phyloP scores from a whole-genome alignment of 2,888 invertebrate species.

The Eupithecia vulgata region DNA sequence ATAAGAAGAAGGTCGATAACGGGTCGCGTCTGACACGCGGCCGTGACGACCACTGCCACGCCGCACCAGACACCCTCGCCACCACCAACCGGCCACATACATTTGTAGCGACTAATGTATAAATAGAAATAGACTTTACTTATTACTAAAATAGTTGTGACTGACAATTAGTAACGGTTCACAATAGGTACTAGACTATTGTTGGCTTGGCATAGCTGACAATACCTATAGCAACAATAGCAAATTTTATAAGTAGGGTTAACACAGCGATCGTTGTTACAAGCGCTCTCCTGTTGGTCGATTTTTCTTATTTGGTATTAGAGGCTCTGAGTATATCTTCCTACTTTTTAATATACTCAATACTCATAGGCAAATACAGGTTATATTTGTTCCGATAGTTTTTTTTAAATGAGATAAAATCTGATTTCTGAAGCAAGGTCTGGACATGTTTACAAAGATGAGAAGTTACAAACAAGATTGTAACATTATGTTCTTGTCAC shows the following conservation, averaged over 20 bases:
- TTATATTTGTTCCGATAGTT: neutral
- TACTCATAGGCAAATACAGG: neutral
- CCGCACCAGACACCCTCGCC: constrained; percentile 42
- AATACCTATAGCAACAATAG: constrained; percentile 27
- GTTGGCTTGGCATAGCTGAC: constrained; percentile 47
- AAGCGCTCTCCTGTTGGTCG: neutral
- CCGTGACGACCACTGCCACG: constrained; percentile 53
- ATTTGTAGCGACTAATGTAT: constrained; percentile 74
- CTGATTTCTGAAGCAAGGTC: constrained; percentile 6
- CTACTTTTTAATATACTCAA: neutral
- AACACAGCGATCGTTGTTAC: neutral
- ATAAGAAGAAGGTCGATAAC: constrained; percentile 78
- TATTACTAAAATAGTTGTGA: constrained; percentile 72
- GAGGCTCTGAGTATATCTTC: neutral
- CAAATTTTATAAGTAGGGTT: neutral
- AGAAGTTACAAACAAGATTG: neutral
- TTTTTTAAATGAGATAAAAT: neutral
- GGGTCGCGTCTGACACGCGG: constrained; percentile 50
- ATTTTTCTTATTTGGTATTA: neutral
- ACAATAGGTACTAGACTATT: constrained; percentile 60
- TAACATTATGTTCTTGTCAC: neutral
- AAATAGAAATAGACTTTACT: constrained; percentile 75
- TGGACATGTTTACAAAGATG: constrained; percentile 6
- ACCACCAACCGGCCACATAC: constrained; percentile 44
- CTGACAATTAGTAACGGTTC: constrained; percentile 68